Evolutionary conservation across 2,797 vertebrate species (phyloP), one percentile per base, ranked within the genome.

Genomic region (Remorina albescens): DNA sequence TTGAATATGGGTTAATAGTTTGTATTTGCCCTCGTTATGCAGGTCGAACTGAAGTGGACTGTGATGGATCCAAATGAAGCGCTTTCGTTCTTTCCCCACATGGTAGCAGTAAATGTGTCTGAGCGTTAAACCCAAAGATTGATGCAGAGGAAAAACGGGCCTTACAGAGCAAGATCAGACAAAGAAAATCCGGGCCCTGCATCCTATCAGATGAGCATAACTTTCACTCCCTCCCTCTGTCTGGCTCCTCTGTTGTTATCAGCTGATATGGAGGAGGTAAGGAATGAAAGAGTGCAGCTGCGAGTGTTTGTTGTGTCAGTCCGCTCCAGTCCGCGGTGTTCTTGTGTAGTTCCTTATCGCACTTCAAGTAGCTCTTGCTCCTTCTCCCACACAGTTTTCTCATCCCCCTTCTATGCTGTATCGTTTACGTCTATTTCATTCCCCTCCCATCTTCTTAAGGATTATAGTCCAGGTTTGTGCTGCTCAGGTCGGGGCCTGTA

Each of bases 301-400:
- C 76, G 37, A 87, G 78, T 78, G 85, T 88, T 92, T 89, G 80
- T 89, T 85, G 84, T 91, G 78, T 88, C 89, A 86, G 85, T 81
- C 86, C 55, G 85, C 70, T 82, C 71, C 51, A 67, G 82, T 69
- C 70, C 23, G 73, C 79, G 78, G 76, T 44, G 61, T 64, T 89
- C 80, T 51, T 49, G 71, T 51, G 11, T 67, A 78, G 76, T 86
- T 89, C 47, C 86, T 92, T 91, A 92, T 93, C 92, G 32, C 79
- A 81, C 83, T 90, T 88, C 82, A 90, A 87, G 88, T 79, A 64
- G 81, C 79, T 83, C 76, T 76, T 16, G 74, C 84, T 86, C 66
- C 46, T 11, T 80, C 83, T 83, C 88, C 81, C 90, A 88, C 89
- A 73, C 65, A 71, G 71, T 75, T 73, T 65, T 81, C 68, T 73